Evolutionary conservation across 2,797 vertebrate genomes (phyloP).

Genomic region (Molossus molossus): DNA sequence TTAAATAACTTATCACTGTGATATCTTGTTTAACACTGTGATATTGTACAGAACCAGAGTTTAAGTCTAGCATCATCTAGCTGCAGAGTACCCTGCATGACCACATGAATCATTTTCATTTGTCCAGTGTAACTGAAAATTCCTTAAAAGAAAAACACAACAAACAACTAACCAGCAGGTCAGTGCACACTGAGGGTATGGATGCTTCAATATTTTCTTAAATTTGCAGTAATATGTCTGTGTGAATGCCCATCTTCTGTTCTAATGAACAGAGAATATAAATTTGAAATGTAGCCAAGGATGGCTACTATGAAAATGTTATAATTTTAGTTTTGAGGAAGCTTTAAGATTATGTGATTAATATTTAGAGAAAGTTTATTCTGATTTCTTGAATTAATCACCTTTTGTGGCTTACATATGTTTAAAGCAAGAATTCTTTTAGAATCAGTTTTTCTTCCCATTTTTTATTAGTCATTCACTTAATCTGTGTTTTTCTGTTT

Average conservation of each 20-base stretch:
- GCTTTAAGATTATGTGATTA: slow-evolving; percentile 62
- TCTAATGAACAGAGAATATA: slow-evolving; percentile 50
- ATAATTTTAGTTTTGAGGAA: slow-evolving; percentile 17
- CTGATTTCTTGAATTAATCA: slow-evolving; percentile 39
- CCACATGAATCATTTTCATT: slow-evolving; percentile 85
- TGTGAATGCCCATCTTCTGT: neutral
- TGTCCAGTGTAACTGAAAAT: slow-evolving; percentile 79
- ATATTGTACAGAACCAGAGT: slow-evolving; percentile 89
- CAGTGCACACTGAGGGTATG: slow-evolving; percentile 38
- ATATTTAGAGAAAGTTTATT: slow-evolving; percentile 37
- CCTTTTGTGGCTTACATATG: slow-evolving; percentile 37
- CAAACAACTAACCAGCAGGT: neutral
- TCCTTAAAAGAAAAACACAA: neutral
- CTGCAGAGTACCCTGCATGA: slow-evolving; percentile 74
- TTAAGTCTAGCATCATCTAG: slow-evolving; percentile 80
- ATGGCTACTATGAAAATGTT: slow-evolving; percentile 25
- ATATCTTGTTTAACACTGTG: slow-evolving; percentile 90
- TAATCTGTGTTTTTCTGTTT: slow-evolving; percentile 38
- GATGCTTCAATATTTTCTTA: slow-evolving; percentile 78
- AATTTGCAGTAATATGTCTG: slow-evolving; percentile 45
- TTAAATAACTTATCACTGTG: slow-evolving; percentile 90
- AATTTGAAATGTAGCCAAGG: slow-evolving; percentile 35
- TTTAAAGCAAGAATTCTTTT: slow-evolving; percentile 66
- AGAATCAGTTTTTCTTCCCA: slow-evolving; percentile 37
- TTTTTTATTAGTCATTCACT: slow-evolving; percentile 69